A percentile compares a stretch with the other conserved stretches of the same genome.
phyloP scores from a whole-genome alignment of 2,888 invertebrate species.

The Caenorhabditis parvicauda region DNA sequence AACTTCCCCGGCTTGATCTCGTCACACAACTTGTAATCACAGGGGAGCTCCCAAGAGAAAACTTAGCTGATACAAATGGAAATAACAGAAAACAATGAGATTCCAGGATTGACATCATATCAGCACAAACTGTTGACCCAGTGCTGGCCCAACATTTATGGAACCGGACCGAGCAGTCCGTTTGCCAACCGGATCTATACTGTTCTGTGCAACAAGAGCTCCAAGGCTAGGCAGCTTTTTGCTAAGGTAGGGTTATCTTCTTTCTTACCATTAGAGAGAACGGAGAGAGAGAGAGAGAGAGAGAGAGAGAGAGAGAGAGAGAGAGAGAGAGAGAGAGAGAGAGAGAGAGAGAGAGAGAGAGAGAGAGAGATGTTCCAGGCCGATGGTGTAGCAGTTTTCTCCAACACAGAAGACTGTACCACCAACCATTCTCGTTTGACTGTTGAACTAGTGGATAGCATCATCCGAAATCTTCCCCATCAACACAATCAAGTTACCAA shows the following conservation, averaged over 20 bases:
- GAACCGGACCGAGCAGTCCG: slow-evolving; percentile 47
- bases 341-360: too few species aligned
- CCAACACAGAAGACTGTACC: slow-evolving; percentile 47
- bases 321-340: too few species aligned
- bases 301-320: too few species aligned
- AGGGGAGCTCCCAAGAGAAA: not conserved
- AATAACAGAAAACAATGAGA: not conserved
- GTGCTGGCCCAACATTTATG: slow-evolving; percentile 57
- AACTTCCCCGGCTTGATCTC: not conserved
- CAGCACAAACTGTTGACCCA: slow-evolving; percentile 51
- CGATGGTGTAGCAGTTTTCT: slow-evolving; percentile 53
- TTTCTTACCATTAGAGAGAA: too few species aligned
- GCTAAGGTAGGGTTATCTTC: slow-evolving; percentile 33
- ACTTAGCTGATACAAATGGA: not conserved
- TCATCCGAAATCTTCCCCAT: slow-evolving; percentile 43
- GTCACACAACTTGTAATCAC: not conserved
- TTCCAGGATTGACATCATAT: slow-evolving; percentile 46
- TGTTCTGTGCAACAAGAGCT: slow-evolving; percentile 32
- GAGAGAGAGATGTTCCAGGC: slow-evolving; percentile 25
- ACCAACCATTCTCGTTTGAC: slow-evolving; percentile 49
- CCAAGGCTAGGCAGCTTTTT: slow-evolving; percentile 48
- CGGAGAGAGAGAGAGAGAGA: too few species aligned
- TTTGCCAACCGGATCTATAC: slow-evolving; percentile 49
- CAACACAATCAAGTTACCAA: slow-evolving; percentile 38
- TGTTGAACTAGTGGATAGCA: slow-evolving; percentile 47